A percentile compares a stretch with the other conserved stretches of the same genome.
Conservation (phyloP, 1,140 invertebrate species). For the Patella vulgata region DNA sequence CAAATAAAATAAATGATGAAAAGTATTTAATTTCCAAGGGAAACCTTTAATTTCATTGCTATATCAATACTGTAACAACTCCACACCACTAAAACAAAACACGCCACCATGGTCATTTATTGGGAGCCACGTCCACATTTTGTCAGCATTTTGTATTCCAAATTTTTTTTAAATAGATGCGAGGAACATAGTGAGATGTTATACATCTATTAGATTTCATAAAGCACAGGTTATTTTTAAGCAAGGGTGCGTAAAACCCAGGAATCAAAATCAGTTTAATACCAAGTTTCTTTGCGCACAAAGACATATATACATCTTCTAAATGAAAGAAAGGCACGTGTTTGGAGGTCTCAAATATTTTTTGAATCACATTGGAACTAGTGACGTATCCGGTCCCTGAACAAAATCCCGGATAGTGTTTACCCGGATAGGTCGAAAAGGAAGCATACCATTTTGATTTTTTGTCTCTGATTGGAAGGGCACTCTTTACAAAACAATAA, state of each 20-base stretch:
- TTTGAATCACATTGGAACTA: slow-evolving; percentile 55
- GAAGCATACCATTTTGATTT: slow-evolving; percentile 66
- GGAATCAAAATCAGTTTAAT: slow-evolving; percentile 13
- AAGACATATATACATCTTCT: slow-evolving; percentile 66
- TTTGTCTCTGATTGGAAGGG: slow-evolving; percentile 43
- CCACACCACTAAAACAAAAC: too few relatives aligned
- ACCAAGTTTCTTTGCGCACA: slow-evolving; percentile 40
- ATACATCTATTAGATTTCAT: slow-evolving; percentile 13
- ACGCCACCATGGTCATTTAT: too few relatives aligned
- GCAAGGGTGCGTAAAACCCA: slow-evolving; percentile 24
- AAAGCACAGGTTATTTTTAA: slow-evolving; percentile 10
- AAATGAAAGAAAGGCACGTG: slow-evolving; percentile 61
- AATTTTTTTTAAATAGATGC: slow-evolving; percentile 9
- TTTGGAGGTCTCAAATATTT: slow-evolving; percentile 50
- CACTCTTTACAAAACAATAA: slow-evolving; percentile 10
- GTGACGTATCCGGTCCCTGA: slow-evolving; percentile 65
- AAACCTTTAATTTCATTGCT: too few relatives aligned
- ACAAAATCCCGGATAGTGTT: slow-evolving; percentile 65
- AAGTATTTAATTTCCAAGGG: too few relatives aligned
- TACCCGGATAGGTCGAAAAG: slow-evolving; percentile 53
- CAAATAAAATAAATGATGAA: too few relatives aligned
- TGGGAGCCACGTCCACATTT: too few relatives aligned
- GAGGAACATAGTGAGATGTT: slow-evolving; percentile 22
- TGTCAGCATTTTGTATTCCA: slow-evolving; percentile 24
- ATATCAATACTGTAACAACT: too few relatives aligned